Evolutionary conservation across 2,113 vertebrate species (phyloP).

Genomic region (Calyptommatus sinebrachiatus): DNA sequence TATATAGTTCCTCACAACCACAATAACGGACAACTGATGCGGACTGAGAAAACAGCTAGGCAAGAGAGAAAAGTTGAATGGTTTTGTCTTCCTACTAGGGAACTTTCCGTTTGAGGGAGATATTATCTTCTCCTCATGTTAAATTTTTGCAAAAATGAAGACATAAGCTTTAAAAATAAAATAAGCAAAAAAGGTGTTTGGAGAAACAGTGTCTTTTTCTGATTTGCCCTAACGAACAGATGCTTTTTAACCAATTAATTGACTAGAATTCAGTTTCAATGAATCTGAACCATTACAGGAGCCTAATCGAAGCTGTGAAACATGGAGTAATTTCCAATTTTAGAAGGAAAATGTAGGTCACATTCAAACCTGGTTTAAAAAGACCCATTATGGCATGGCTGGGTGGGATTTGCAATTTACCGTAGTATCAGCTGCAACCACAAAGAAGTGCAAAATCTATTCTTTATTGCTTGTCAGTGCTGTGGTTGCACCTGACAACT

Average conservation of each 20-base stretch:
- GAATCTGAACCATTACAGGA: neutral
- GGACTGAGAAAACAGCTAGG: constrained; percentile 67
- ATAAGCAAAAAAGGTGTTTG: too few relatives aligned
- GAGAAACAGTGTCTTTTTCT: neutral
- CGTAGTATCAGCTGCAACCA: too few relatives aligned
- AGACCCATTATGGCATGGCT: too few relatives aligned
- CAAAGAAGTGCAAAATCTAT: too few relatives aligned
- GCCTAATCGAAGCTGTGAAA: neutral
- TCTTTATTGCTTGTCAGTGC: too few relatives aligned
- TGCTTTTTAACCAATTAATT: neutral
- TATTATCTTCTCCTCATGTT: constrained; percentile 44
- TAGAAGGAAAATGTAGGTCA: neutral
- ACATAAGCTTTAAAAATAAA: constrained; percentile 38
- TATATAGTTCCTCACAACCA: constrained; percentile 69
- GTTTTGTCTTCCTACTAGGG: neutral
- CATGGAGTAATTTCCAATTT: neutral
- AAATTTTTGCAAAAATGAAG: constrained; percentile 46
- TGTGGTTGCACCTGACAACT: too few relatives aligned
- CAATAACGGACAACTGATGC: constrained; percentile 74
- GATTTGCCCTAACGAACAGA: neutral
- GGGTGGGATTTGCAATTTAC: too few relatives aligned
- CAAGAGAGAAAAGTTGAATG: constrained; percentile 30
- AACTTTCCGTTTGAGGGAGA: constrained; percentile 36
- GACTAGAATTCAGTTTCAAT: neutral
- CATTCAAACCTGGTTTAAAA: too few relatives aligned